Percentiles rank a stretch among this genome's conserved stretches.
Evolutionary conservation across 2,888 invertebrate genomes (phyloP).

Genomic region (Epistrophella euchroma): DNA sequence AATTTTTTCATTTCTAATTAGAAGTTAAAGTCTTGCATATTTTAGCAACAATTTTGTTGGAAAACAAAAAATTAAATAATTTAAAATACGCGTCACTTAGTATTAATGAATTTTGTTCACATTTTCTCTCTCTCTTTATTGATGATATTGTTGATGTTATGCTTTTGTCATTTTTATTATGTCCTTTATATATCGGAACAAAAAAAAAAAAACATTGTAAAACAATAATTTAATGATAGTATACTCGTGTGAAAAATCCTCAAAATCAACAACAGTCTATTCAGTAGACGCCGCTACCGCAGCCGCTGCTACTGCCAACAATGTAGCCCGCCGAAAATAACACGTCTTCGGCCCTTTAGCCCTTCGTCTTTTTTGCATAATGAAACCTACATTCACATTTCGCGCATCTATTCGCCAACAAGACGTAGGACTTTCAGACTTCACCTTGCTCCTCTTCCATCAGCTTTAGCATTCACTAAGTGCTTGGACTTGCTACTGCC

Average conservation of each 20-base stretch:
- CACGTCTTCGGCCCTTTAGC: conserved; percentile 39
- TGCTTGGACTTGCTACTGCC: conserved; percentile 31
- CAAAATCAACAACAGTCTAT: conserved; percentile 54
- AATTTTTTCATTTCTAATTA: too few relatives aligned
- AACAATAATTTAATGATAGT: conserved; percentile 1
- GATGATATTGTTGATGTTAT: too few relatives aligned
- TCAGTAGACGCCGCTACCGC: conserved; percentile 39
- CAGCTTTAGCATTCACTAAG: conserved; percentile 5
- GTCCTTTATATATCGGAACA: too few relatives aligned
- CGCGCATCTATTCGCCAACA: conserved; percentile 42
- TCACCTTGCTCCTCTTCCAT: not conserved
- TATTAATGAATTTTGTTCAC: too few relatives aligned
- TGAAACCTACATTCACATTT: conserved; percentile 41
- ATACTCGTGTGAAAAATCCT: conserved; percentile 68
- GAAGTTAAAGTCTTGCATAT: too few relatives aligned
- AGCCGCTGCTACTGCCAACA: conserved; percentile 1
- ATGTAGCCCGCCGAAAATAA: conserved; percentile 3
- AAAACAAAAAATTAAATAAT: too few relatives aligned
- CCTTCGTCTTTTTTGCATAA: conserved; percentile 38
- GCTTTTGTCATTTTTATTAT: too few relatives aligned
- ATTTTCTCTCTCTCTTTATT: too few relatives aligned
- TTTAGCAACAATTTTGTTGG: too few relatives aligned
- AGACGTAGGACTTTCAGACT: not conserved
- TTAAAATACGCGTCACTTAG: too few relatives aligned
- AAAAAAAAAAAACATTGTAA: not conserved